Base-by-base conservation (phyloP, 2,113 vertebrate genomes). In the Campylomormyrus tamandua region DNA sequence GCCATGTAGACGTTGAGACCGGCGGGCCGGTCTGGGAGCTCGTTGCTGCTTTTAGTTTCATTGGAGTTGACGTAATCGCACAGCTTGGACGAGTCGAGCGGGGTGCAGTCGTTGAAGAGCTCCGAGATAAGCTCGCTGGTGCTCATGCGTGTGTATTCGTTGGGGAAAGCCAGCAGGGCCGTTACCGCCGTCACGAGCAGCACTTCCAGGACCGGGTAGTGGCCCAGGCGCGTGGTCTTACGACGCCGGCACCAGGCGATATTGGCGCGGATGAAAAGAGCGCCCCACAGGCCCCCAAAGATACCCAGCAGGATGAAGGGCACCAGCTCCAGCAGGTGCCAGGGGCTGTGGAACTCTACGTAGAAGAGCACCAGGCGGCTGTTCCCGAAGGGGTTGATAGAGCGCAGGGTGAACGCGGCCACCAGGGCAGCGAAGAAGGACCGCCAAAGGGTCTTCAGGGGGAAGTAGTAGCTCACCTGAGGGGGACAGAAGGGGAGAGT, bases 381-480 rank as follows among this genome's bases (percentile, higher is more conserved):
- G 93, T 98, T 97, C 2, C 97, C 97, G 0, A 98, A 98, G 0
- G 97, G 97, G 92, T 98, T 98, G 94, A 98, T 97, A 93, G 97
- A 97, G 74, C 97, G 97, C 77, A 98, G 93, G 11, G 97, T 97
- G 86, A 98, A 98, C 0, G 97, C 97, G 0, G 97, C 97, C 1
- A 98, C 97, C 91, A 98, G 93, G 0, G 97, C 97, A 0, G 97
- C 97, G 0, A 97, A 98, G 93, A 98, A 98, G 0, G 97, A 97
- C 17, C 97, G 96, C 97, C 97, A 98, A 24, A 98, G 91, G 0
- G 97, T 98, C 95, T 97, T 98, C 70, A 97, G 95, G 0, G 97
- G 97, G 70, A 98, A 98, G 91, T 98, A 98, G 91, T 97, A 98
- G 92, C 97, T 98, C 89, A 98, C 97, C 97, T 98, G 0, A 66